Percentiles rank a stretch among this genome's conserved stretches.
Evolutionary conservation across 2,113 vertebrate genomes (phyloP).

Genomic region (Brachypodius melanocephalos): DNA sequence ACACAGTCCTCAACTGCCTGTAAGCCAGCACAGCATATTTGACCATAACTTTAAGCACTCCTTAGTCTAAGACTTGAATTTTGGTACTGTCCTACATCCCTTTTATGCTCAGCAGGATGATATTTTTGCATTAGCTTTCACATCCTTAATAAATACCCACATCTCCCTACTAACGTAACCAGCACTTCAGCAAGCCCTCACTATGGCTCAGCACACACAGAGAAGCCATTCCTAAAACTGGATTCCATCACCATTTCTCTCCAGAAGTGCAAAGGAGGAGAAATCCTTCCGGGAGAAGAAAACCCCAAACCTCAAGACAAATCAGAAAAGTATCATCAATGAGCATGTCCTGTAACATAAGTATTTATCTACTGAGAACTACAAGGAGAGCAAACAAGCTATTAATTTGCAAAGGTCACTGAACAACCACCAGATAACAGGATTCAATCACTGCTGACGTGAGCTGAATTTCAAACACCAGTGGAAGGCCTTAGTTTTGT

Average conservation of each 20-base stretch:
- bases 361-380: background rate
- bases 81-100: background rate
- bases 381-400: background rate
- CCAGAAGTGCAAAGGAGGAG: background rate
- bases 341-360: background rate
- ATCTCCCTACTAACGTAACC: background rate
- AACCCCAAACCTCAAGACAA: background rate
- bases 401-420: slow-evolving; percentile 22
- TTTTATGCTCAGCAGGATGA: background rate
- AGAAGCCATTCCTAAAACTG: background rate
- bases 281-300: background rate
- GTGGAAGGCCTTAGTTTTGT: background rate
- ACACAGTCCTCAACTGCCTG: background rate
- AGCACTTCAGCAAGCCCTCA: background rate
- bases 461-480: slow-evolving; percentile 13
- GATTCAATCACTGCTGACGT: background rate
- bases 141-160: background rate
- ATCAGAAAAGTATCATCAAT: background rate
- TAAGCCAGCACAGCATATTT: background rate
- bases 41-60: background rate
- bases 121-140: background rate
- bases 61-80: background rate
- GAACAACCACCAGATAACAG: slow-evolving; percentile 1
- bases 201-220: background rate
- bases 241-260: background rate